These are phyloP conservation scores for Drosophila koepferae DNA, from an alignment of 2,888 invertebrate genomes.

Conservation along the genomic window DNA sequence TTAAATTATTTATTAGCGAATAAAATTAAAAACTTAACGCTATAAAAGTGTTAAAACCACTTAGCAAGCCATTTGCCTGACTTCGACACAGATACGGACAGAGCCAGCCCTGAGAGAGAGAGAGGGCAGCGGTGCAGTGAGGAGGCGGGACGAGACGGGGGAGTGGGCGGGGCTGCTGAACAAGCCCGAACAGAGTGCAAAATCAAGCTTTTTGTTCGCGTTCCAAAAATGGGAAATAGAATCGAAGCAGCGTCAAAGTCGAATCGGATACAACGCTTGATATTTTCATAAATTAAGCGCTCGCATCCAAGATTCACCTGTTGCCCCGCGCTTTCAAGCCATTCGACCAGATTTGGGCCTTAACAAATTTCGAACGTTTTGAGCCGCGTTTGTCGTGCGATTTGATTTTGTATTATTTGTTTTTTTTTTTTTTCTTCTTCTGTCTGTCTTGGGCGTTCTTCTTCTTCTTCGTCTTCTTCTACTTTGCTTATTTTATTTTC, in stretches of 20 bases:
- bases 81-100: constrained; percentile 5
- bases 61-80: constrained; percentile 79
- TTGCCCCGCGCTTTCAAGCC: constrained; percentile 10
- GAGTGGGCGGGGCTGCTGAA: not conserved
- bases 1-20: constrained; percentile 81
- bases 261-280: constrained; percentile 15
- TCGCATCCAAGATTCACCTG: constrained; percentile 45
- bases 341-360: constrained; percentile 35
- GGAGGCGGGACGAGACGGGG: not conserved
- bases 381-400: constrained; percentile 43
- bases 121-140: too few relatives aligned
- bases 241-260: constrained; percentile 23
- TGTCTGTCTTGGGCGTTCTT: too few relatives aligned
- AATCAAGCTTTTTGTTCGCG: constrained; percentile 21
- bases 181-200: constrained; percentile 20
- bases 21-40: constrained; percentile 82
- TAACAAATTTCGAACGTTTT: constrained; percentile 39
- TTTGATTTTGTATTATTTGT: constrained; percentile 74
- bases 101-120: not conserved
- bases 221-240: constrained; percentile 36
- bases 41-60: constrained; percentile 83
- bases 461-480: not conserved
- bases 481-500: constrained; percentile 45
- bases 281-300: constrained; percentile 46
- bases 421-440: constrained; percentile 28